Evolutionary conservation across 2,888 invertebrate species (phyloP), one percentile per base, ranked within the genome.

Genomic region (Tetragnatha montana): DNA sequence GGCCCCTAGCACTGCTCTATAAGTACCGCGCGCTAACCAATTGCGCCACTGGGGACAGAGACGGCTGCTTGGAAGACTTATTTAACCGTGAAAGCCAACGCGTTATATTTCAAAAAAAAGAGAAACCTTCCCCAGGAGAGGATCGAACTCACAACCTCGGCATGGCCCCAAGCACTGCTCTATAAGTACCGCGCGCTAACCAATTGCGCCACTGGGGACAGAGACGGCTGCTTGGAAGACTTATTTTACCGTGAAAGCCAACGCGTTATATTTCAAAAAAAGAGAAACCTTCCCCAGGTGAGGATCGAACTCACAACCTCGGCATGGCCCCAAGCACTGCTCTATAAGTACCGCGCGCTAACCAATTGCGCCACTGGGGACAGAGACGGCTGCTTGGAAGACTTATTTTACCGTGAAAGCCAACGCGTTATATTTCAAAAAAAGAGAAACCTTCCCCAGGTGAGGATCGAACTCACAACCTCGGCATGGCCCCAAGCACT

Each of bases 341-440:
- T 22, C 14, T 82, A 82, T 82, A 82, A 82, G 73, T 82, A 82
- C 82, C 82, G 82, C 82, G 81, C 73, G 82, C 82, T 82, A 82
- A 82, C 82, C 82, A 82, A 50, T 82, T 82, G 82, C 82, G 82
- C 82, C 82, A 82, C 82, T 82, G 82, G 82, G 82, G 82, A 82
- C 70, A 14, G 19, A 50, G n/a, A 14, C 14, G 0, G 12, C 14
- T 4, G 14, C 60, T 10, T 60, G 14, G 35, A 35, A 35, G 1
- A 1, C 1, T 35, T 35, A 35, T 35, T 35, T 35, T 35, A 35
- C 35, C 35, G 35, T 35, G 4, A 35, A 35, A 35, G 35, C 35
- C 35, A 35, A 35, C 35, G 35, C 35, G 35, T 35, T 35, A 2
- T 1, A 35, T 35, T 35, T n/a, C n/a, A n/a, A 35, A 35, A 35